Conservation (phyloP, 2,888 invertebrate genomes). For the Argynnis bischoffii region DNA sequence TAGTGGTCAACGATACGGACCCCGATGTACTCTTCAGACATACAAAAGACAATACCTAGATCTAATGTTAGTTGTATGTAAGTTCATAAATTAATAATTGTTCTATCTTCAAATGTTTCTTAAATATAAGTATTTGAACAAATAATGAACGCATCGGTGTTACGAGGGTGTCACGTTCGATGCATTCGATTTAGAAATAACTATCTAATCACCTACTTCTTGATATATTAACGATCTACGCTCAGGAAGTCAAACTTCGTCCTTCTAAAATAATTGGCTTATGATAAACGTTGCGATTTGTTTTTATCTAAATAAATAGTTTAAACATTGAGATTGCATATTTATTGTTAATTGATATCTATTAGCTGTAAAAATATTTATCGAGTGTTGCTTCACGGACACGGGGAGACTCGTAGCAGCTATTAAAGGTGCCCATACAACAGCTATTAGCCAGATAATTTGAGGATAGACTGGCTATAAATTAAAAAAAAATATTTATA, state of each 20-base stretch:
- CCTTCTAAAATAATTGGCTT: constrained; percentile 31
- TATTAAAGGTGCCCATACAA: constrained; percentile 36
- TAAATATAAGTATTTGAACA: constrained; percentile 76
- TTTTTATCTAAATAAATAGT: constrained; percentile 24
- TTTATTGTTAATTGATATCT: constrained; percentile 25
- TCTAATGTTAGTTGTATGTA: constrained; percentile 81
- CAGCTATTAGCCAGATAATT: constrained; percentile 3
- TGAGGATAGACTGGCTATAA: constrained; percentile 2
- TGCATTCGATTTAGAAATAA: constrained; percentile 17
- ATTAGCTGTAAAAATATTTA: constrained; percentile 33
- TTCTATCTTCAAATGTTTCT: constrained; percentile 81
- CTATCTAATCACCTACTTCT: constrained; percentile 13
- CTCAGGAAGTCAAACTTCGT: constrained; percentile 32
- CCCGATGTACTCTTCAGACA: constrained; percentile 76
- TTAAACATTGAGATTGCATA: constrained; percentile 24
- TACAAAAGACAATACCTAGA: constrained; percentile 84
- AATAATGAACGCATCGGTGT: constrained; percentile 68
- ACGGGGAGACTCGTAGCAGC: constrained; percentile 23
- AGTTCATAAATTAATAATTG: constrained; percentile 75
- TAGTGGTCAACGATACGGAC: constrained; percentile 56
- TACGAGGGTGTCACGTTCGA: constrained; percentile 58
- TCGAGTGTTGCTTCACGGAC: constrained; percentile 32
- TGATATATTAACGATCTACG: constrained; percentile 17
- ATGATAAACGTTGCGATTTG: constrained; percentile 28
- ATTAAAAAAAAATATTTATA: constrained; percentile 11